Evolutionary conservation across 2,888 invertebrate species (phyloP).

Genomic region (Hoplodrina ambigua): DNA sequence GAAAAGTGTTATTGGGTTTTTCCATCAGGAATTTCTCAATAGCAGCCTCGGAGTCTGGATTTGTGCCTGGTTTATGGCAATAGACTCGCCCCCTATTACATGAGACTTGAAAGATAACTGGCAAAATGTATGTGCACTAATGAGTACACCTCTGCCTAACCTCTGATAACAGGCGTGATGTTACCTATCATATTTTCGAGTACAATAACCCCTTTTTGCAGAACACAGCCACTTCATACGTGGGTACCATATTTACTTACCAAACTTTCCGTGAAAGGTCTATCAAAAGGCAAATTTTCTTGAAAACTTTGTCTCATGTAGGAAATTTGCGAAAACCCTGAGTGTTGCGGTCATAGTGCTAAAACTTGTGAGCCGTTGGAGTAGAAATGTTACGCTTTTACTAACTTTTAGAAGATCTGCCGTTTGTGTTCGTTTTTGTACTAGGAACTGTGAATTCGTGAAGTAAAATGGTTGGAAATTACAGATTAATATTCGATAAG

Average conservation of each 20-base stretch:
- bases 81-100: too few species aligned
- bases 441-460: not conserved
- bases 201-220: conserved; percentile 25
- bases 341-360: conserved; percentile 57
- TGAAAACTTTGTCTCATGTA: conserved; percentile 54
- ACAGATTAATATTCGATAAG: not conserved
- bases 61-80: too few species aligned
- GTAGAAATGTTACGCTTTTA: conserved; percentile 45
- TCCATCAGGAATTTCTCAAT: too few species aligned
- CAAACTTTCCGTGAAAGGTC: conserved; percentile 46
- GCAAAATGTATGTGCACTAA: too few species aligned
- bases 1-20: too few species aligned
- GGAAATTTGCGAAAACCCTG: conserved; percentile 49
- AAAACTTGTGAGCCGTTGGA: conserved; percentile 52
- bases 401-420: conserved; percentile 48
- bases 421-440: conserved; percentile 33
- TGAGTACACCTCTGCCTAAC: too few species aligned
- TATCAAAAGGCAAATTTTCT: conserved; percentile 62
- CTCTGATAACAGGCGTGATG: too few species aligned
- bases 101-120: too few species aligned
- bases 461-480: not conserved
- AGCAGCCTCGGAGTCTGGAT: too few species aligned
- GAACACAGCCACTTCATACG: conserved; percentile 15
- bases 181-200: not conserved
- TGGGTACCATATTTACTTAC: conserved; percentile 21